Conservation (phyloP, 2,888 invertebrate genomes). For the Ceriagrion tenellum region DNA sequence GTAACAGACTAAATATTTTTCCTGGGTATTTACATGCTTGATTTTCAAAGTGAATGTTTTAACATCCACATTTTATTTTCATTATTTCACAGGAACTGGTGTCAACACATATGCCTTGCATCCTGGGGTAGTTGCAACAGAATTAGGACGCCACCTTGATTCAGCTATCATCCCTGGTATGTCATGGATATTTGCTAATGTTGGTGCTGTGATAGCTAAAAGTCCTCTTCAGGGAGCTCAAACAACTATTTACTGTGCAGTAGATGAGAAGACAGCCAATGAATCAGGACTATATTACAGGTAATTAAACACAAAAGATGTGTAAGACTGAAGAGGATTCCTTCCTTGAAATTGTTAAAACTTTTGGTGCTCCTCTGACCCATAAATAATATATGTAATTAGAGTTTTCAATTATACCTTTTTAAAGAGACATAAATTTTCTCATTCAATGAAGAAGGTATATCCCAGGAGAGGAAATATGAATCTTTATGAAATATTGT, state of each 20-base stretch:
- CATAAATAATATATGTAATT: too few species aligned
- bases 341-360: slow-evolving; percentile 8
- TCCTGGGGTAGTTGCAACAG: slow-evolving; percentile 76
- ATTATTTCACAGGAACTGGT: slow-evolving; percentile 70
- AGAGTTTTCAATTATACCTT: too few species aligned
- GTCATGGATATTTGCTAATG: slow-evolving; percentile 75
- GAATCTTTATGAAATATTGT: too few species aligned
- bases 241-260: slow-evolving; percentile 77
- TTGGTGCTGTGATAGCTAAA: slow-evolving; percentile 74
- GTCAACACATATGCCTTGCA: slow-evolving; percentile 74
- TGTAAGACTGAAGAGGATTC: too few species aligned
- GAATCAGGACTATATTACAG: slow-evolving; percentile 79
- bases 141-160: slow-evolving; percentile 74
- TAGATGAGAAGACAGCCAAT: slow-evolving; percentile 76
- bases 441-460: too few species aligned
- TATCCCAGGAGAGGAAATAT: too few species aligned
- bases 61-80: neutral
- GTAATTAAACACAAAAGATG: too few species aligned
- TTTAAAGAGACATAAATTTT: too few species aligned
- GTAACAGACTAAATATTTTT: too few species aligned
- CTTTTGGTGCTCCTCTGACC: too few species aligned
- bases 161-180: slow-evolving; percentile 60
- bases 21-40: neutral
- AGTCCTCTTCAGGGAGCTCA: slow-evolving; percentile 78
- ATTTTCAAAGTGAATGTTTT: neutral